A percentile compares a stretch with the other conserved stretches of the same genome.
Conservation (phyloP, 2,888 invertebrate species). For the Phlogophora meticulosa region DNA sequence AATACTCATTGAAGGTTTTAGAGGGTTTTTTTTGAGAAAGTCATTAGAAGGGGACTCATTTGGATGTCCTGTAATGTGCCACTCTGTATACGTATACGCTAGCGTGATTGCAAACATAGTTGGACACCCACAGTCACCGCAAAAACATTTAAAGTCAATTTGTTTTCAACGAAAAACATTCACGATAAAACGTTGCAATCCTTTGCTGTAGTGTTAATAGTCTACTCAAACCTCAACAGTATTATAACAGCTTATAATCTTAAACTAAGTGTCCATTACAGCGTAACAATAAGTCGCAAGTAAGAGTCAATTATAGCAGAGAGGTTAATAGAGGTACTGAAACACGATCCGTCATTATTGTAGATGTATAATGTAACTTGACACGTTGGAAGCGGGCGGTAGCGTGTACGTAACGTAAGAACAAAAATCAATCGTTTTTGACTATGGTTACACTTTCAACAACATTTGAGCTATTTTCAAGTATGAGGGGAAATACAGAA, state of each 20-base stretch:
- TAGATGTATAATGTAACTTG: constrained; percentile 45
- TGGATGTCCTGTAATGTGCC: no score
- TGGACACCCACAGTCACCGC: no score
- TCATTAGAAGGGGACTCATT: no score
- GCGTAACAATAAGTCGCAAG: constrained; percentile 64
- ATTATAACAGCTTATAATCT: constrained; percentile 64
- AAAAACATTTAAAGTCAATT: background rate
- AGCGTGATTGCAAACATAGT: no score
- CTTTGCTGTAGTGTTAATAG: constrained; percentile 33
- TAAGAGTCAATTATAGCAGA: constrained; percentile 75
- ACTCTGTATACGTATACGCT: no score
- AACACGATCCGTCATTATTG: constrained; percentile 65
- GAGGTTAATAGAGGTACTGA: constrained; percentile 74
- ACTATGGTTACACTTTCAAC: background rate
- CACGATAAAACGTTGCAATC: background rate
- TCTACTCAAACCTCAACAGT: constrained; percentile 11
- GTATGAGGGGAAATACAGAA: no score
- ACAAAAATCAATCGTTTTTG: background rate
- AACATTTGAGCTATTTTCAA: background rate
- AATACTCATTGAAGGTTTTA: no score
- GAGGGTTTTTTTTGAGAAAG: no score
- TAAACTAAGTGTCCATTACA: constrained; percentile 69
- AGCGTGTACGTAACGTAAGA: background rate
- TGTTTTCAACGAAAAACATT: constrained; percentile 9
- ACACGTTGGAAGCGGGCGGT: constrained; percentile 32